Evolutionary conservation across 1,140 invertebrate genomes (phyloP).

Genomic region (Monochamus saltuarius): DNA sequence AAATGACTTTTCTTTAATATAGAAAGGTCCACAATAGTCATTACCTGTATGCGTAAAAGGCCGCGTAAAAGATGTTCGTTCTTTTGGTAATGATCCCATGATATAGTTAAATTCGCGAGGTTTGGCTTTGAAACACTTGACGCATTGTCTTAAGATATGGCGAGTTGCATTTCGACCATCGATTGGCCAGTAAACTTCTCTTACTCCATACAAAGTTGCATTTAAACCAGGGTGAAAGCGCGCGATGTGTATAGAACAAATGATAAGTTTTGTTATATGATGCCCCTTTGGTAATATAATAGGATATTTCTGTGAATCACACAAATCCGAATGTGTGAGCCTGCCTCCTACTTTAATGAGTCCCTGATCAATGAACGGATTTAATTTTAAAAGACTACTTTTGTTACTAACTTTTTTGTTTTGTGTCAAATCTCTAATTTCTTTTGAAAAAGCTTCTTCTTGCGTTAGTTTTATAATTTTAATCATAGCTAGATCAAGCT

Average conservation of each 20-base stretch:
- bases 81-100: conserved; percentile 43
- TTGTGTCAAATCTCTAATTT: too few species aligned
- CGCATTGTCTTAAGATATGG: conserved; percentile 35
- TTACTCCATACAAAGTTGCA: conserved; percentile 19
- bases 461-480: too few species aligned
- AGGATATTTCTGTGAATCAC: too few species aligned
- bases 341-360: too few species aligned
- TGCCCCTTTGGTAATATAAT: background rate
- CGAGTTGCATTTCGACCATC: conserved; percentile 19
- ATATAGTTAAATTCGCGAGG: conserved; percentile 26
- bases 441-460: too few species aligned
- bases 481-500: too few species aligned
- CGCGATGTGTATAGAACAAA: conserved; percentile 31
- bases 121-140: conserved; percentile 32
- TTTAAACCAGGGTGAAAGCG: conserved; percentile 36
- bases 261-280: conserved; percentile 23
- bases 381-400: too few species aligned
- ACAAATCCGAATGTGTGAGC: too few species aligned
- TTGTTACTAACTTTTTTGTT: too few species aligned
- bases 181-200: conserved; percentile 27
- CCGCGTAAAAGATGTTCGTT: conserved; percentile 33
- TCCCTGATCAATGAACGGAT: too few species aligned
- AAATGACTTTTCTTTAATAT: conserved; percentile 23
- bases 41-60: conserved; percentile 46
- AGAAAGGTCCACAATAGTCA: conserved; percentile 51